These are phyloP conservation scores for Phainopepla nitens DNA, from an alignment of 2,113 vertebrate species.

Conservation along the genomic window DNA sequence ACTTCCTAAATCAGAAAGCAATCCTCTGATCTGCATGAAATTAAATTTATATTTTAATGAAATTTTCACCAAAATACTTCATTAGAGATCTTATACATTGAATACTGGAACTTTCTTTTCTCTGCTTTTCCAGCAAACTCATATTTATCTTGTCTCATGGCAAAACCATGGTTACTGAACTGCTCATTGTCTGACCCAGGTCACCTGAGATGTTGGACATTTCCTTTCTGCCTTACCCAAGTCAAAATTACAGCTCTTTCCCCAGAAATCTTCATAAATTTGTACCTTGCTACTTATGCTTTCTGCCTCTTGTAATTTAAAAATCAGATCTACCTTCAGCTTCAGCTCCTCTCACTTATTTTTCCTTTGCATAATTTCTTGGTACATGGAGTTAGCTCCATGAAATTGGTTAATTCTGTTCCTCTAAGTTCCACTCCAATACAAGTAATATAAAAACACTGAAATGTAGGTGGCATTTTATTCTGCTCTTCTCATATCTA, in stretches of 20 bases:
- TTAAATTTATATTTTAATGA: neutral
- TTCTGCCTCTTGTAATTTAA: neutral
- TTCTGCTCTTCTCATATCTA: neutral
- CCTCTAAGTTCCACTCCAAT: neutral
- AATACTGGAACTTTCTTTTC: neutral
- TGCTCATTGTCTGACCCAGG: neutral
- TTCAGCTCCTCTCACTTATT: neutral
- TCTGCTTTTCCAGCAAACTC: neutral
- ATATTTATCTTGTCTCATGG: neutral
- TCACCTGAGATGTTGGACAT: neutral
- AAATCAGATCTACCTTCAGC: neutral
- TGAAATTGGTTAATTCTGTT: neutral
- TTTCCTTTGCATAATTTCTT: neutral
- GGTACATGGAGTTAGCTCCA: neutral
- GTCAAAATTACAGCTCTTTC: neutral
- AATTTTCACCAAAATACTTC: neutral
- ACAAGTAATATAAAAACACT: neutral
- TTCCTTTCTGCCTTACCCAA: neutral
- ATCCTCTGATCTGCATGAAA: neutral
- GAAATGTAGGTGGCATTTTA: neutral
- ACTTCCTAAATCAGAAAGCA: slow-evolving; percentile 1
- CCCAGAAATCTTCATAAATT: neutral
- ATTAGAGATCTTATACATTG: neutral
- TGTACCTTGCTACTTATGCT: neutral
- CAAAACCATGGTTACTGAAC: neutral